Evolutionary conservation across 2,888 invertebrate species (phyloP).

Genomic region (Neoaliturus tenellus): DNA sequence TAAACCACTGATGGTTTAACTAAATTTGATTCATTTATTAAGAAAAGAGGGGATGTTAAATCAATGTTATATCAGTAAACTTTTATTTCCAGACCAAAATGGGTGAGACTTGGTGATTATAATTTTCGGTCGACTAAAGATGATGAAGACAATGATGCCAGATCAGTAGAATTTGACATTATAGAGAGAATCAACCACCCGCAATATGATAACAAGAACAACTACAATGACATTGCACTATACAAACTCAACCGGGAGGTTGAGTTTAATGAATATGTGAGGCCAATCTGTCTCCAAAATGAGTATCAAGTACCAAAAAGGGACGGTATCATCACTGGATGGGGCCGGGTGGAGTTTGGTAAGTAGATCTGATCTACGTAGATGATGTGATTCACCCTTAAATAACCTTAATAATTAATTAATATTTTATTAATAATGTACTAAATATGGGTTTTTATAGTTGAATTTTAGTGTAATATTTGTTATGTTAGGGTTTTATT

Average conservation of each 20-base stretch:
- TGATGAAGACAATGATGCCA: slow-evolving; percentile 68
- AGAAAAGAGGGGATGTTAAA: too few relatives aligned
- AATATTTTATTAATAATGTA: too few relatives aligned
- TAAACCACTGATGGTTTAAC: too few relatives aligned
- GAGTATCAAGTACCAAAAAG: slow-evolving; percentile 8
- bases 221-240: slow-evolving; percentile 81
- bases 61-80: too few relatives aligned
- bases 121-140: slow-evolving; percentile 13
- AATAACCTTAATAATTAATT: too few relatives aligned
- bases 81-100: slow-evolving; percentile 6
- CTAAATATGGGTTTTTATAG: too few relatives aligned
- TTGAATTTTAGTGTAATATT: too few relatives aligned
- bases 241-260: slow-evolving; percentile 75
- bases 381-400: too few relatives aligned
- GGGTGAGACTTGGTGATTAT: slow-evolving; percentile 47
- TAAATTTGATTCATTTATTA: too few relatives aligned
- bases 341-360: slow-evolving; percentile 74
- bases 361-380: slow-evolving; percentile 63
- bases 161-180: slow-evolving; percentile 75
- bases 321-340: slow-evolving; percentile 78
- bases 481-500: too few relatives aligned
- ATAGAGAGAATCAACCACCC: slow-evolving; percentile 75
- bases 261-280: slow-evolving; percentile 74
- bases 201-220: slow-evolving; percentile 75
- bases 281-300: slow-evolving; percentile 77